phyloP scores from a whole-genome alignment of 2,113 vertebrate genomes.

The Vanacampus margaritifer region DNA sequence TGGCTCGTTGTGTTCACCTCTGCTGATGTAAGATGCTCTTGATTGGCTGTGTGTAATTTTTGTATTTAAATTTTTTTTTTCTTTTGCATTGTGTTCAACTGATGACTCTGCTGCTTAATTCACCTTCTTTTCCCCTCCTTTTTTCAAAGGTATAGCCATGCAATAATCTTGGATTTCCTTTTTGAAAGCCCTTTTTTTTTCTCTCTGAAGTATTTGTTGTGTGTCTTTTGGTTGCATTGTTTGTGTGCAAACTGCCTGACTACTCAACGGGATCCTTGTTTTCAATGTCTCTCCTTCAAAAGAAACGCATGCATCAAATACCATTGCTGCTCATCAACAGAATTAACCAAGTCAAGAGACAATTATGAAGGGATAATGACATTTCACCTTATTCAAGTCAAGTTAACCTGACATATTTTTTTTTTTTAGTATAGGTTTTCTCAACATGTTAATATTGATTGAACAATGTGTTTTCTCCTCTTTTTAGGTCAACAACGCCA shows the following conservation, averaged over 20 bases:
- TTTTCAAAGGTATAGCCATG: constrained; percentile 55
- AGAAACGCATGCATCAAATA: constrained; percentile 64
- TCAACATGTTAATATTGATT: background rate
- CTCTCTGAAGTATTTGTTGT: constrained; percentile 50
- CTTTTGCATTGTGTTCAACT: constrained; percentile 70
- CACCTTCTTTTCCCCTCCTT: constrained; percentile 58
- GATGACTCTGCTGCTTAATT: constrained; percentile 67
- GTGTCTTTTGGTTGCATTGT: constrained; percentile 60
- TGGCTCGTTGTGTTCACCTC: constrained; percentile 72
- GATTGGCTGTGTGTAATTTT: constrained; percentile 73
- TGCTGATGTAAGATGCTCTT: constrained; percentile 70
- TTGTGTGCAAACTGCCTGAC: constrained; percentile 63
- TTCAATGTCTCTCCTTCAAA: constrained; percentile 61
- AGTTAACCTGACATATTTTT: background rate
- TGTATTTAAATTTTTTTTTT: constrained; percentile 62
- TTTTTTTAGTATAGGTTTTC: background rate
- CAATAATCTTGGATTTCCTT: constrained; percentile 68
- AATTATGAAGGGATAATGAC: constrained; percentile 14
- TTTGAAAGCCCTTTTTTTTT: constrained; percentile 61
- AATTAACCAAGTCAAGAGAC: constrained; percentile 50
- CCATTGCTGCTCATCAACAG: constrained; percentile 61
- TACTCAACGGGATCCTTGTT: constrained; percentile 61
- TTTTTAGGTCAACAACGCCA: constrained; percentile 95
- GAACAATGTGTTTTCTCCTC: constrained; percentile 20
- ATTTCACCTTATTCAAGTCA: constrained; percentile 3